These are phyloP conservation scores for Petrolisthes manimaculis DNA, from an alignment of 2,888 invertebrate genomes.

Conservation along the genomic window DNA sequence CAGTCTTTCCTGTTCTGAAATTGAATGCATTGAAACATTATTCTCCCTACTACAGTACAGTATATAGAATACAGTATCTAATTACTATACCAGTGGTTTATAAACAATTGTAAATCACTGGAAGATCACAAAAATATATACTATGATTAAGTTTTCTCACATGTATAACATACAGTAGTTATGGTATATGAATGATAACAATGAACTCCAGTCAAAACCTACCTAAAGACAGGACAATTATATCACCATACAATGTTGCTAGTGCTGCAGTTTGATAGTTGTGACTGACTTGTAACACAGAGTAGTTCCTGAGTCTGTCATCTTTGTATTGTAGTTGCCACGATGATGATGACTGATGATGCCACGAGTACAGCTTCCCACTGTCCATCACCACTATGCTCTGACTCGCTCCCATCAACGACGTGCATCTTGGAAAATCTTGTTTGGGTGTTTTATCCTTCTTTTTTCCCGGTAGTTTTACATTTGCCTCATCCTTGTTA, in stretches of 20 bases:
- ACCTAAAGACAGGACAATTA: constrained; percentile 39
- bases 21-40: too few relatives aligned
- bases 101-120: too few relatives aligned
- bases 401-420: constrained; percentile 15
- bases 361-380: constrained; percentile 38
- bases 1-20: not conserved
- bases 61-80: too few relatives aligned
- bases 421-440: constrained; percentile 45
- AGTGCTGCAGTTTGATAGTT: constrained; percentile 24
- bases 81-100: too few relatives aligned
- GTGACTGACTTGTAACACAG: constrained; percentile 30
- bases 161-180: too few relatives aligned
- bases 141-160: too few relatives aligned
- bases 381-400: constrained; percentile 36
- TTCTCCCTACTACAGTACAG: too few relatives aligned
- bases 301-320: constrained; percentile 39
- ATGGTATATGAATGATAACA: too few relatives aligned
- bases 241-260: constrained; percentile 39
- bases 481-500: too few relatives aligned
- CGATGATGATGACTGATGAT: not conserved
- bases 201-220: not conserved
- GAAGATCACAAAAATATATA: too few relatives aligned
- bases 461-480: too few relatives aligned
- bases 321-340: constrained; percentile 38
- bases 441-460: not conserved